Evolutionary conservation across 2,113 vertebrate genomes (phyloP).

Genomic region (Panthera tigris): DNA sequence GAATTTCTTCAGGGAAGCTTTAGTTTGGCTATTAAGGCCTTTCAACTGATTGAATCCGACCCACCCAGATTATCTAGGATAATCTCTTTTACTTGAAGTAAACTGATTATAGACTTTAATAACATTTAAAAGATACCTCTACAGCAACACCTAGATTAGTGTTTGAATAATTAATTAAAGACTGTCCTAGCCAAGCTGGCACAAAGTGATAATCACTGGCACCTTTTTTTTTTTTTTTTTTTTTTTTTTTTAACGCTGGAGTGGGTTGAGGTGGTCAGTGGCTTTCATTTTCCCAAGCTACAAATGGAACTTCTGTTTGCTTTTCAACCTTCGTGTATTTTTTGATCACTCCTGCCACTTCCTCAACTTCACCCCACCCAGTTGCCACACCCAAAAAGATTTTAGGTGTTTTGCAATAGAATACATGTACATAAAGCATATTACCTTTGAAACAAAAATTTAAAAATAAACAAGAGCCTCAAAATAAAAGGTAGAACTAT

Average conservation of each 20-base stretch:
- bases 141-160: neutral
- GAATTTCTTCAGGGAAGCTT: neutral
- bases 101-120: slow-evolving; percentile 13
- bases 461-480: neutral
- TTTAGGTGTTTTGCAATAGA: neutral
- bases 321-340: neutral
- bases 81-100: slow-evolving; percentile 27
- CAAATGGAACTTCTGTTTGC: neutral
- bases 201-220: neutral
- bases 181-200: neutral
- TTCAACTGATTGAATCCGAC: neutral
- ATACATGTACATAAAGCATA: neutral
- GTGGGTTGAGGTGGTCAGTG: neutral
- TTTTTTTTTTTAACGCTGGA: neutral
- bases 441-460: neutral
- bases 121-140: neutral
- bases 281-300: slow-evolving; percentile 3
- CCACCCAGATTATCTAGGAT: slow-evolving; percentile 3
- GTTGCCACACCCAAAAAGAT: neutral
- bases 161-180: neutral
- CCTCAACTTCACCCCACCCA: neutral
- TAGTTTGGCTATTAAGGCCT: neutral
- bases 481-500: slow-evolving; percentile 7
- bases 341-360: neutral
- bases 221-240: neutral